phyloP scores from a whole-genome alignment of 2,113 vertebrate species.

The Pantherophis guttatus region DNA sequence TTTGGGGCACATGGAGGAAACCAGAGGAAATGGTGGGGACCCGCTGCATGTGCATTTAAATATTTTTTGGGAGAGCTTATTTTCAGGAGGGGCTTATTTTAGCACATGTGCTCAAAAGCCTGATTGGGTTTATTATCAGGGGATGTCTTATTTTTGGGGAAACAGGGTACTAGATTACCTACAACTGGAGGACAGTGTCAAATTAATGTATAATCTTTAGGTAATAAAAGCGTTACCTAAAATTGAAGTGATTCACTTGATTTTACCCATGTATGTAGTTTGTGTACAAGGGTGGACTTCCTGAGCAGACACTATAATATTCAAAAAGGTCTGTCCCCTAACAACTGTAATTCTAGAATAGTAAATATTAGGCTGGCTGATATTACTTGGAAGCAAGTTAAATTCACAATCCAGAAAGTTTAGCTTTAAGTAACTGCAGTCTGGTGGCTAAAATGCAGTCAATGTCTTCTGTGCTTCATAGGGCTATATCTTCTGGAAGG shows the following conservation, averaged over 20 bases:
- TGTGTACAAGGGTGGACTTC: not conserved
- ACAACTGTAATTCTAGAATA: not conserved
- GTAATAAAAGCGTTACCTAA: not conserved
- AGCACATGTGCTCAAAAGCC: too few species aligned
- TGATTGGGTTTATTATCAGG: too few species aligned
- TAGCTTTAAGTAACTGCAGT: constrained; percentile 1
- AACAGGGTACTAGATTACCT: not conserved
- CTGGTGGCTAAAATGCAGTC: not conserved
- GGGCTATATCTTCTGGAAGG: not conserved
- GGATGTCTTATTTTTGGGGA: too few species aligned
- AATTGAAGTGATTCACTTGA: not conserved
- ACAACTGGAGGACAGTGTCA: not conserved
- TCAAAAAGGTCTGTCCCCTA: not conserved
- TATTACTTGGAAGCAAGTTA: not conserved
- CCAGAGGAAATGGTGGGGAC: too few species aligned
- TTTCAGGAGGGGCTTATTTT: too few species aligned
- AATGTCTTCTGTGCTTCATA: constrained; percentile 27
- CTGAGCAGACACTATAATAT: not conserved
- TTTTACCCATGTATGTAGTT: not conserved
- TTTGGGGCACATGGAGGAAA: too few species aligned
- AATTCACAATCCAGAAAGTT: not conserved
- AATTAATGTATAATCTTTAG: not conserved
- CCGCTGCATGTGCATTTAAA: too few species aligned
- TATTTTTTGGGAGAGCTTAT: too few species aligned
- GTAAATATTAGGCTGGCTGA: not conserved